These are phyloP conservation scores for Argya squamiceps DNA, from an alignment of 2,797 vertebrate genomes.

Conservation along the genomic window DNA sequence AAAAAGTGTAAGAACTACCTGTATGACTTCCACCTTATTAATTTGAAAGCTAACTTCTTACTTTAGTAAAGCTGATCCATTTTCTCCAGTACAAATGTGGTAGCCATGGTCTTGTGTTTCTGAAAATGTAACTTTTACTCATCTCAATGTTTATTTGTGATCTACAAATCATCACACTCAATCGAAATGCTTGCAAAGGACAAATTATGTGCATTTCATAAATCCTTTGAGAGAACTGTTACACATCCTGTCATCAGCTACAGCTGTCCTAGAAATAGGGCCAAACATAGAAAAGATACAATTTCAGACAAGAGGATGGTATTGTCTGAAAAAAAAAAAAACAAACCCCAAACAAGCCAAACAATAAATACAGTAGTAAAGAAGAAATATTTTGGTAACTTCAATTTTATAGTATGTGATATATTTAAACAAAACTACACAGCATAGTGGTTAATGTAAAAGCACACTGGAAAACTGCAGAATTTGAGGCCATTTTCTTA, in stretches of 20 bases:
- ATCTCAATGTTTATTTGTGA: neutral
- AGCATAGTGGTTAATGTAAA: neutral
- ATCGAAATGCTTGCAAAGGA: neutral
- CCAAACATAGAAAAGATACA: neutral
- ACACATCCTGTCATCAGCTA: neutral
- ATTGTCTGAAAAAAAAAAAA: neutral
- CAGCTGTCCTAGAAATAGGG: neutral
- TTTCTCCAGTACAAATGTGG: neutral
- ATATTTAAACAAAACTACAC: neutral
- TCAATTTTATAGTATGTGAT: neutral
- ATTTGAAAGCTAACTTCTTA: neutral
- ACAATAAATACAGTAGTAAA: neutral
- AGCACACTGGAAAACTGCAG: fast-evolving
- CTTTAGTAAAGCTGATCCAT: neutral
- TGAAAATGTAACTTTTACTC: neutral
- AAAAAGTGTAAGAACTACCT: neutral
- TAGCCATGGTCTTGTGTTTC: neutral
- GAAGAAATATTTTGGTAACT: neutral
- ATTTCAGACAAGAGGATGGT: neutral
- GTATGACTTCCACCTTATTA: neutral
- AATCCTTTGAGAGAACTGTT: neutral
- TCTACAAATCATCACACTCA: neutral
- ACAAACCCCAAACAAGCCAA: fast-evolving
- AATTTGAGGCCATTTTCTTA: neutral
- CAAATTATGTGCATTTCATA: neutral